Percentiles rank a stretch among this genome's conserved stretches.
phyloP scores from a whole-genome alignment of 2,888 invertebrate genomes.

The Torymus texanus region DNA sequence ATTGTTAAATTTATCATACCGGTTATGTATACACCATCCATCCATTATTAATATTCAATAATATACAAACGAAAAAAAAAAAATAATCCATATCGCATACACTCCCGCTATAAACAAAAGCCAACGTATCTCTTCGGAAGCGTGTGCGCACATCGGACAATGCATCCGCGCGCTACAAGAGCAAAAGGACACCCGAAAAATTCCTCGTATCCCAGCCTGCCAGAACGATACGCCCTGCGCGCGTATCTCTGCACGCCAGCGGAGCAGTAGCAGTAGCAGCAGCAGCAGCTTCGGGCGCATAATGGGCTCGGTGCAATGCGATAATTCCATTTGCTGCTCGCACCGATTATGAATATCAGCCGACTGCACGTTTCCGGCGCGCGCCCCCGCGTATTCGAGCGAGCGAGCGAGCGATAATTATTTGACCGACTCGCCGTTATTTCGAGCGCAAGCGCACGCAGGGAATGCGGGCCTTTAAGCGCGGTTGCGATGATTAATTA shows the following conservation, averaged over 20 bases:
- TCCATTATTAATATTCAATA: too few relatives aligned
- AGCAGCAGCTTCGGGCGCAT: constrained; percentile 9
- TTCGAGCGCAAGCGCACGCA: constrained; percentile 27
- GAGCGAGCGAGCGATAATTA: constrained; percentile 56
- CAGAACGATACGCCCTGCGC: too few relatives aligned
- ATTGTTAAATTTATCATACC: too few relatives aligned
- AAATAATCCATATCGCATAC: too few relatives aligned
- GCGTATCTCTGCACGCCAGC: constrained; percentile 13
- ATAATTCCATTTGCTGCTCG: constrained; percentile 72
- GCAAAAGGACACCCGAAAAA: too few relatives aligned
- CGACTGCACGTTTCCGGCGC: constrained; percentile 62
- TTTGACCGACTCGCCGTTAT: constrained; percentile 38
- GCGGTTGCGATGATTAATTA: constrained; percentile 56
- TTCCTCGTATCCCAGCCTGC: too few relatives aligned
- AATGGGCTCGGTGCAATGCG: constrained; percentile 65
- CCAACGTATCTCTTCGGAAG: too few relatives aligned
- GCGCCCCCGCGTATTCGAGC: neutral
- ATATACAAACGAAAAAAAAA: too few relatives aligned
- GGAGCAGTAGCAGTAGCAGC: neutral
- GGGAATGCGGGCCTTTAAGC: constrained; percentile 24
- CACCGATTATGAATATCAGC: constrained; percentile 73
- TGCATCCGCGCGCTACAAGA: too few relatives aligned
- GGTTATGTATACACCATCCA: too few relatives aligned
- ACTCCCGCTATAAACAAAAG: too few relatives aligned
- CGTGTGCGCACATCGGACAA: too few relatives aligned